A percentile compares a stretch with the other conserved stretches of the same genome.
Conservation (phyloP, 2,888 invertebrate genomes). For the Vandiemenella viatica region DNA sequence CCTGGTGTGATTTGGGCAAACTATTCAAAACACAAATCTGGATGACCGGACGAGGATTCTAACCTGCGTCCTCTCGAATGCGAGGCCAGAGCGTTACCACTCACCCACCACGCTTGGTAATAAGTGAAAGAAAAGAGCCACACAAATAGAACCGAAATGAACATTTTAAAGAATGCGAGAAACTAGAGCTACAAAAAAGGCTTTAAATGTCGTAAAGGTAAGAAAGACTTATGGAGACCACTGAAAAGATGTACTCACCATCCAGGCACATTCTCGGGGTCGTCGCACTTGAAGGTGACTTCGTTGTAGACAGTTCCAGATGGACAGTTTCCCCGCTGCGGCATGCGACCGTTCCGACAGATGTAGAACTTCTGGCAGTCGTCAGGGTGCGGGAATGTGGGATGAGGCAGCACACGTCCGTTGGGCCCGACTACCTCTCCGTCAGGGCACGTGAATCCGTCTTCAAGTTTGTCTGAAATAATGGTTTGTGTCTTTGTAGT, state of each 20-base stretch:
- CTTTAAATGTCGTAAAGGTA: too few species aligned
- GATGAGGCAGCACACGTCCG: conserved; percentile 55
- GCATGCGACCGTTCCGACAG: conserved; percentile 58
- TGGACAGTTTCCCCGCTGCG: conserved; percentile 59
- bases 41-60: too few species aligned
- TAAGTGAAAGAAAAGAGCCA: too few species aligned
- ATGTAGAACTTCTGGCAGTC: conserved; percentile 75
- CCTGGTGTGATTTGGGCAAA: too few species aligned
- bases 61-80: too few species aligned
- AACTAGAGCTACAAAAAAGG: too few species aligned
- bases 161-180: too few species aligned
- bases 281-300: conserved; percentile 58
- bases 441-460: conserved; percentile 62
- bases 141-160: too few species aligned
- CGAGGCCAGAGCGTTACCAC: too few species aligned
- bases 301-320: conserved; percentile 64
- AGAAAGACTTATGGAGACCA: not conserved
- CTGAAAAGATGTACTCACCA: conserved; percentile 39
- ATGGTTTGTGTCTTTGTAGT: too few species aligned
- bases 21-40: too few species aligned
- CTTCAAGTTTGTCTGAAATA: conserved; percentile 47
- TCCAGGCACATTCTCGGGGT: conserved; percentile 59
- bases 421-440: conserved; percentile 49
- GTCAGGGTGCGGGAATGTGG: conserved; percentile 61
- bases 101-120: too few species aligned